Conservation (phyloP, 2,797 vertebrate genomes). For the Coregonus ussuriensis region DNA sequence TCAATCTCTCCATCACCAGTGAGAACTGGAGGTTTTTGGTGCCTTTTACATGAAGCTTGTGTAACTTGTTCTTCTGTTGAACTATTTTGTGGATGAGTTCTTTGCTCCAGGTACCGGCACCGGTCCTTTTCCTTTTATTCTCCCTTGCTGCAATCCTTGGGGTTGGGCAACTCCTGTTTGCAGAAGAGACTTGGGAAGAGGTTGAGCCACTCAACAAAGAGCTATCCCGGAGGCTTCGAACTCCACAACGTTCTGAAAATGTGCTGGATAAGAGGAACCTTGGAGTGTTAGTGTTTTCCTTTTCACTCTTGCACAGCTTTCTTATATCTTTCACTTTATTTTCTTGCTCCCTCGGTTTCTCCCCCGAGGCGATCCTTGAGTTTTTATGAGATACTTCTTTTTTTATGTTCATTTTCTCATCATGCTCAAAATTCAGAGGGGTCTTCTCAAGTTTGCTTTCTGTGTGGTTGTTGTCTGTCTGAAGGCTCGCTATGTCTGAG, state of each 20-base stretch:
- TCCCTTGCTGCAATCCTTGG: constrained; percentile 75
- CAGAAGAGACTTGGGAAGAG: constrained; percentile 43
- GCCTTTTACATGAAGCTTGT: constrained; percentile 84
- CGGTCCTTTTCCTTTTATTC: constrained; percentile 77
- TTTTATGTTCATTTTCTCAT: constrained; percentile 72
- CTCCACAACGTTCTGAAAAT: constrained; percentile 74
- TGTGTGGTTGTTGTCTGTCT: constrained; percentile 61
- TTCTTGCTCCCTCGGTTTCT: constrained; percentile 61
- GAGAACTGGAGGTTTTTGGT: constrained; percentile 78
- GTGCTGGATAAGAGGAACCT: constrained; percentile 75
- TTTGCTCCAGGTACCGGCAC: constrained; percentile 92
- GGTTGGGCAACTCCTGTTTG: constrained; percentile 66
- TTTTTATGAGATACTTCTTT: constrained; percentile 64
- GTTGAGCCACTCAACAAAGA: constrained; percentile 54
- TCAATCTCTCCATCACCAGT: constrained; percentile 70
- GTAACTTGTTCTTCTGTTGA: constrained; percentile 93
- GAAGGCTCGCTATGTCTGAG: constrained; percentile 60
- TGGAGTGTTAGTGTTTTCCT: constrained; percentile 65
- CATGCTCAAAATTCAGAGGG: constrained; percentile 63
- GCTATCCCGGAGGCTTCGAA: constrained; percentile 74
- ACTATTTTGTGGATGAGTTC: constrained; percentile 98
- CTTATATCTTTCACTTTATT: constrained; percentile 71
- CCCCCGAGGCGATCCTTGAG: constrained; percentile 50
- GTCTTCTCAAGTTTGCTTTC: constrained; percentile 70
- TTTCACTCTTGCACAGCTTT: constrained; percentile 69